These are phyloP conservation scores for Petromus typicus DNA, from an alignment of 2,113 vertebrate genomes.

Conservation along the genomic window DNA sequence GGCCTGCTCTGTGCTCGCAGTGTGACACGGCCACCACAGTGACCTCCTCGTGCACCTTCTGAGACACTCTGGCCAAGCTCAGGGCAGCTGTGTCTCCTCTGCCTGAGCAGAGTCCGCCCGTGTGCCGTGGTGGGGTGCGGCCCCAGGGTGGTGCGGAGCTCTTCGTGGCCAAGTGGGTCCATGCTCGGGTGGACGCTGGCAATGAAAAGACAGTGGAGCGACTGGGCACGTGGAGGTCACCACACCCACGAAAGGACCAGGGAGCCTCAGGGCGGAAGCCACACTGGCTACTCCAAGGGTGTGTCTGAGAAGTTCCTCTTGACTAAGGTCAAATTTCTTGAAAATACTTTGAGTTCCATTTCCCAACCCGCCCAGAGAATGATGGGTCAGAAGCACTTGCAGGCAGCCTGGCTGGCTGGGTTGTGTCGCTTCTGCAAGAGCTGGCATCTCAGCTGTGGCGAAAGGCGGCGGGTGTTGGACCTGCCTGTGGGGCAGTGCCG, in stretches of 20 bases:
- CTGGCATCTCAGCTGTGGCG: not conserved
- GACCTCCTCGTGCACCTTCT: not conserved
- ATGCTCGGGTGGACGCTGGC: not conserved
- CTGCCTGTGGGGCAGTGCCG: not conserved
- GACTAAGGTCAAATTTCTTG: slow-evolving; percentile 46
- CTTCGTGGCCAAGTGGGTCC: not conserved
- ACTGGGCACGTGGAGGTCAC: not conserved
- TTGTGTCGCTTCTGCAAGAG: not conserved
- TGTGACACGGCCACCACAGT: not conserved
- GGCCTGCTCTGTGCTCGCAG: not conserved
- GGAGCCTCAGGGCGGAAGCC: slow-evolving; percentile 48
- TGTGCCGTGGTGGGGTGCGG: no score
- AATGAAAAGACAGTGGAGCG: slow-evolving; percentile 20
- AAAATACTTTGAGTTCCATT: slow-evolving; percentile 57
- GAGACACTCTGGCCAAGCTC: not conserved
- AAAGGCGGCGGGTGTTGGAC: not conserved
- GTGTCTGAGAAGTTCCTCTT: slow-evolving; percentile 55
- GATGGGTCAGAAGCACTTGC: slow-evolving; percentile 51
- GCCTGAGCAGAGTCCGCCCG: no score
- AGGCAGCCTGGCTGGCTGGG: slow-evolving; percentile 32
- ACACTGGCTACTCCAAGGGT: slow-evolving; percentile 57
- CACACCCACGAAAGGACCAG: not conserved
- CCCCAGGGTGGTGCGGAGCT: not conserved
- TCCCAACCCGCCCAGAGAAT: slow-evolving; percentile 58
- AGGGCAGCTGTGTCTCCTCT: not conserved